Evolutionary conservation across 1,140 invertebrate species (phyloP).

Genomic region (Drosophila virilis): DNA sequence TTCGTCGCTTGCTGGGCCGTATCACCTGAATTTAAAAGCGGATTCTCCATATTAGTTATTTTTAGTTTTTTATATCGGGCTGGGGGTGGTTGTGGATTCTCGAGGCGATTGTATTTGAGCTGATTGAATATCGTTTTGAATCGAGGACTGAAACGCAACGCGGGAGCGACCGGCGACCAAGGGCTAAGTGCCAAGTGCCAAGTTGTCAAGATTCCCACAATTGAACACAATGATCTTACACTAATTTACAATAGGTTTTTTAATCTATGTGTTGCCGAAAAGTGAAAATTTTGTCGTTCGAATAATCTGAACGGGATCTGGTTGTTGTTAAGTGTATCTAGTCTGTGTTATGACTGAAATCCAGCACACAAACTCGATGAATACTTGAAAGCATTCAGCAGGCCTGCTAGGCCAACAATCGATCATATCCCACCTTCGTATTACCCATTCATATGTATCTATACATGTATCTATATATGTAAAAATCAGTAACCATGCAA

Average conservation of each 20-base stretch:
- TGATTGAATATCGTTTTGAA: not conserved
- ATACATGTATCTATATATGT: too few relatives aligned
- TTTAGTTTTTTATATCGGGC: not conserved
- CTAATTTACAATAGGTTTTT: constrained; percentile 64
- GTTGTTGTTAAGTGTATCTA: constrained; percentile 49
- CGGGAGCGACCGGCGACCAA: too few relatives aligned
- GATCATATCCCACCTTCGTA: not conserved
- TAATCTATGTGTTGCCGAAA: constrained; percentile 55
- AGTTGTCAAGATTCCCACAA: not conserved
- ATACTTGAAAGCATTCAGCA: constrained; percentile 5
- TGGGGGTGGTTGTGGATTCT: not conserved
- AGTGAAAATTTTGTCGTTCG: constrained; percentile 65
- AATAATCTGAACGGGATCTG: constrained; percentile 51
- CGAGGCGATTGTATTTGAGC: not conserved
- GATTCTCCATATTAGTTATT: constrained; percentile 31
- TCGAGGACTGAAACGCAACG: too few relatives aligned
- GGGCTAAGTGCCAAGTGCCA: not conserved
- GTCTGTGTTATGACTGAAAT: constrained; percentile 27
- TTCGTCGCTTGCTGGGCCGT: constrained; percentile 12
- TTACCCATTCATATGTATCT: too few relatives aligned
- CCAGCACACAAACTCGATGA: not conserved
- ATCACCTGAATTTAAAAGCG: constrained; percentile 43
- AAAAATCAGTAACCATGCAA: too few relatives aligned
- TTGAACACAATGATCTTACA: constrained; percentile 7
- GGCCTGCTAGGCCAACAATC: constrained; percentile 11